A percentile compares a stretch with the other conserved stretches of the same genome.
Conservation (phyloP, 2,797 vertebrate genomes). For the Mus caroli region DNA sequence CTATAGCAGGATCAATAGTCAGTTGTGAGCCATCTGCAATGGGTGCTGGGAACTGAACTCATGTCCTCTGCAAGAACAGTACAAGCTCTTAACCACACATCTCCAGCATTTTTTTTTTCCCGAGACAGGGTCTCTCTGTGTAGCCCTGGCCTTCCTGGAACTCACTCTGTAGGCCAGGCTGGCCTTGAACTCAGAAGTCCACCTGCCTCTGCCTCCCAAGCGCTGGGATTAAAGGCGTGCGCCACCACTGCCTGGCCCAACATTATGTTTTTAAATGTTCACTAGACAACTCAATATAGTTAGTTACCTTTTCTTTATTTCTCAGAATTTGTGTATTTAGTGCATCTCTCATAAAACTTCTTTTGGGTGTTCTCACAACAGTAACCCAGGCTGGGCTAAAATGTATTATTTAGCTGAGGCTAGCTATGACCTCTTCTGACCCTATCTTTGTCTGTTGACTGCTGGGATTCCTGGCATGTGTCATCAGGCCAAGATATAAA, state of each 20-base stretch:
- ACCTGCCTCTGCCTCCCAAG: too few relatives aligned
- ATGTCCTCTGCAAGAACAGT: not conserved
- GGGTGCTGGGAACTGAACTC: not conserved
- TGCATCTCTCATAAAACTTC: not conserved
- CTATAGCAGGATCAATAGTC: not conserved
- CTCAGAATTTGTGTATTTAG: slow-evolving; percentile 41
- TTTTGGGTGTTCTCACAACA: not conserved
- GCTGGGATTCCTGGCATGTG: not conserved
- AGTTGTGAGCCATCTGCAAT: not conserved
- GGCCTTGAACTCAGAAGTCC: too few relatives aligned
- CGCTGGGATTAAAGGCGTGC: too few relatives aligned
- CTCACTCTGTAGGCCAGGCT: too few relatives aligned
- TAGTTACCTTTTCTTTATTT: slow-evolving; percentile 47
- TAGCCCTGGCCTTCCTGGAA: too few relatives aligned
- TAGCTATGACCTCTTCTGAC: not conserved
- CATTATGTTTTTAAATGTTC: slow-evolving; percentile 45
- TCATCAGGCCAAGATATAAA: not conserved
- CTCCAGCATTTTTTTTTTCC: slow-evolving; percentile 32
- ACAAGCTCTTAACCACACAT: not conserved
- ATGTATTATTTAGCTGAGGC: not conserved
- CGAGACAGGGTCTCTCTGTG: too few relatives aligned
- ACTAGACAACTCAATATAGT: slow-evolving; percentile 51
- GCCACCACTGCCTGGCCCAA: not conserved
- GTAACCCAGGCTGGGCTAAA: not conserved
- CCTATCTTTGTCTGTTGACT: not conserved